Conservation (phyloP, 2,113 vertebrate genomes). For the Haemorhous mexicanus region DNA sequence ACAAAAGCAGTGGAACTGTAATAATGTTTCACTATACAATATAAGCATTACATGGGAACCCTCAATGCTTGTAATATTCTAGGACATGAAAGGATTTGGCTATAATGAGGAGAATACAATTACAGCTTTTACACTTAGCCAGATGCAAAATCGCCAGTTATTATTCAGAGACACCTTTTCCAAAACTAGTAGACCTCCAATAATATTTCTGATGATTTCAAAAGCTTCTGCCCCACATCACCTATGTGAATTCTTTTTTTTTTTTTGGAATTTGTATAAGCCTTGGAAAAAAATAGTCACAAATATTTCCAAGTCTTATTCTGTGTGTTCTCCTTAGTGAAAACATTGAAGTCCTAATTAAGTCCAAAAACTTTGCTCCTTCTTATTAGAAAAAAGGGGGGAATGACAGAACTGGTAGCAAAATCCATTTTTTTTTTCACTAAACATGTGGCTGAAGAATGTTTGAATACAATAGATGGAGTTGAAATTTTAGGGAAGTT, state of each 20-base stretch:
- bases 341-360: not conserved
- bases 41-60: not conserved
- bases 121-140: not conserved
- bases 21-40: not conserved
- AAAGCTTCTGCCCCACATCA: not conserved
- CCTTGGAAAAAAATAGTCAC: not conserved
- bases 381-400: not conserved
- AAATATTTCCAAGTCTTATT: not conserved
- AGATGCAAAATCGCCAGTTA: not conserved
- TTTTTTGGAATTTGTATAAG: not conserved
- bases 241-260: accelerated
- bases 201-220: not conserved
- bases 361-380: not conserved
- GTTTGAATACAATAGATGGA: not conserved
- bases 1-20: not conserved
- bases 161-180: not conserved
- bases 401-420: not conserved
- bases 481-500: not conserved
- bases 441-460: not conserved
- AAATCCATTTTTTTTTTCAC: not conserved
- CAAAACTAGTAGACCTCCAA: not conserved
- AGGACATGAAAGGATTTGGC: not conserved
- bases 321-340: not conserved
- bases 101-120: not conserved
- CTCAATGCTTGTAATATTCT: not conserved